phyloP scores from a whole-genome alignment of 2,888 invertebrate species.

The Shargacucullia verbasci region DNA sequence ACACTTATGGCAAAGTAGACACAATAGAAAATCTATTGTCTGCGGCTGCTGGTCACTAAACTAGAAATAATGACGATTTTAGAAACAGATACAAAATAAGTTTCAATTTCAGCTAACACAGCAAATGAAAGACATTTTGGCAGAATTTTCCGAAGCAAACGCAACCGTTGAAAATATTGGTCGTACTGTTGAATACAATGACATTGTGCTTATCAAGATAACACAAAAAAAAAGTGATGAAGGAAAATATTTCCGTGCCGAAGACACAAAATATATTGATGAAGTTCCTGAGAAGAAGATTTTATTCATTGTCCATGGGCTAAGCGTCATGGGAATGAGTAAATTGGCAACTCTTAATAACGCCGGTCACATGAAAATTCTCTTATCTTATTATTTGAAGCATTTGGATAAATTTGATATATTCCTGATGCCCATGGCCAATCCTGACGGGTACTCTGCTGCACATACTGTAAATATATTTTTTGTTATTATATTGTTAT shows the following conservation, averaged over 20 bases:
- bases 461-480: conserved; percentile 20
- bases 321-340: conserved; percentile 70
- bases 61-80: too few relatives aligned
- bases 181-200: conserved; percentile 74
- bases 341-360: neutral
- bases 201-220: conserved; percentile 73
- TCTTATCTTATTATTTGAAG: conserved; percentile 69
- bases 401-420: conserved; percentile 81
- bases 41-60: too few relatives aligned
- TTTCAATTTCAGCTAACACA: conserved; percentile 63
- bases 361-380: conserved; percentile 46
- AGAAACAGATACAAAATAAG: too few relatives aligned
- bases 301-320: conserved; percentile 79
- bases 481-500: too few relatives aligned
- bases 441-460: conserved; percentile 75
- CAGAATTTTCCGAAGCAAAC: conserved; percentile 61
- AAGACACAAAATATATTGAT: conserved; percentile 69
- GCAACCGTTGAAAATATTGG: conserved; percentile 66
- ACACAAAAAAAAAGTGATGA: conserved; percentile 40
- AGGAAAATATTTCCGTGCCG: conserved; percentile 60
- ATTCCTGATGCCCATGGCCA: conserved; percentile 79
- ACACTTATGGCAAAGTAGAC: too few relatives aligned
- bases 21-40: too few relatives aligned
- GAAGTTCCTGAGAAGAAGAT: conserved; percentile 76
- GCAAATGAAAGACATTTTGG: conserved; percentile 58